These are phyloP conservation scores for Drosophila aff. DNA, from an alignment of 1,140 invertebrate species.

Conservation along the genomic window DNA sequence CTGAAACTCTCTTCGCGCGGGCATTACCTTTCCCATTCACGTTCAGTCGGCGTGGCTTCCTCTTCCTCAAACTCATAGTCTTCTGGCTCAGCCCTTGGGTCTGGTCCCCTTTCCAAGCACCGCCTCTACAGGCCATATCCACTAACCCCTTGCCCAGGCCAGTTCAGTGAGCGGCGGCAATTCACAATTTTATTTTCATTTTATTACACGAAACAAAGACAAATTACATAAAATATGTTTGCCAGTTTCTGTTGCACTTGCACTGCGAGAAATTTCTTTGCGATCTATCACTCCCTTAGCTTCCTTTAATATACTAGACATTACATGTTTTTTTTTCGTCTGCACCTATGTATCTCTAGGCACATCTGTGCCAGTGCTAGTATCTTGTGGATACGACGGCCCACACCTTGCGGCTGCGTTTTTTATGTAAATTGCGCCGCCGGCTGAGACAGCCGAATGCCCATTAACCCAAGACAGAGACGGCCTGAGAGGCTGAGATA, in stretches of 20 bases:
- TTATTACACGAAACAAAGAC: slow-evolving; percentile 84
- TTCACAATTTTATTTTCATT: slow-evolving; percentile 81
- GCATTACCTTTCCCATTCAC: slow-evolving; percentile 49
- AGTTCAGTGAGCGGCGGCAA: slow-evolving; percentile 40
- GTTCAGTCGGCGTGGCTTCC: slow-evolving; percentile 47
- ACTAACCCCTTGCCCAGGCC: slow-evolving; percentile 25
- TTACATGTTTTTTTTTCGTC: neutral
- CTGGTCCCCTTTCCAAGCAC: slow-evolving; percentile 4
- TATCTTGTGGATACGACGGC: slow-evolving; percentile 56
- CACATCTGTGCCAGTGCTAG: slow-evolving; percentile 31
- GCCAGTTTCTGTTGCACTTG: slow-evolving; percentile 14
- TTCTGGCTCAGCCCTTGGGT: slow-evolving; percentile 7
- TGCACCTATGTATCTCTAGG: slow-evolving; percentile 31
- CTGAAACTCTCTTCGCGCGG: slow-evolving; percentile 11
- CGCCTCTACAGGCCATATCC: neutral
- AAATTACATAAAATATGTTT: slow-evolving; percentile 83
- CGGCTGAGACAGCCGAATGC: slow-evolving; percentile 55
- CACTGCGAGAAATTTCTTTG: neutral
- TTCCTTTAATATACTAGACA: neutral
- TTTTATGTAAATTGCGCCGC: slow-evolving; percentile 78
- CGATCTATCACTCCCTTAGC: neutral
- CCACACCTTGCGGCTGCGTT: slow-evolving; percentile 75
- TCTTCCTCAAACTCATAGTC: slow-evolving; percentile 21
- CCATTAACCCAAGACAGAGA: slow-evolving; percentile 61
- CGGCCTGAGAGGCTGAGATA: slow-evolving; percentile 12